Percentiles rank a stretch among this genome's conserved stretches.
These are phyloP conservation scores for Vombatus ursinus DNA, from an alignment of 2,113 vertebrate genomes.

Conservation along the genomic window DNA sequence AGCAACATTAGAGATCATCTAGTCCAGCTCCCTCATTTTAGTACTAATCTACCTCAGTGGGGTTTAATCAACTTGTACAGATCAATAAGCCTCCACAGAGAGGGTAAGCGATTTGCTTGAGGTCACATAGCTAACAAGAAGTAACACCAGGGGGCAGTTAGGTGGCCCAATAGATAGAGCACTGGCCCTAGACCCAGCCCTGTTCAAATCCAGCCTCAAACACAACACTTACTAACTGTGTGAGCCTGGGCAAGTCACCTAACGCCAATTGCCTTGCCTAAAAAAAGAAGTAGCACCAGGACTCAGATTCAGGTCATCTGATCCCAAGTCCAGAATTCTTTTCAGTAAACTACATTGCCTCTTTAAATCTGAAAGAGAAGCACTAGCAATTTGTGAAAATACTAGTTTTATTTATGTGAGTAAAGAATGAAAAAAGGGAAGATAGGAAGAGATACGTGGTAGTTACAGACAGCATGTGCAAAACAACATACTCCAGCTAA, in stretches of 20 bases:
- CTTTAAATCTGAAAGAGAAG: constrained; percentile 14
- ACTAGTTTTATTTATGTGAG: neutral
- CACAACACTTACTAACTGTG: too few species aligned
- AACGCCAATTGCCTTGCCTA: too few species aligned
- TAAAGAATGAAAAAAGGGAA: neutral
- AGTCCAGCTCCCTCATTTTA: neutral
- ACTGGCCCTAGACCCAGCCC: too few species aligned
- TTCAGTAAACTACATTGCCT: neutral
- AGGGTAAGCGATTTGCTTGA: neutral
- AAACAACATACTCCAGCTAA: neutral
- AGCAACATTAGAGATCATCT: neutral
- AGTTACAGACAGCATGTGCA: neutral
- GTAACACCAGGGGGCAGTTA: neutral
- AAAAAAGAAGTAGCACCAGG: neutral
- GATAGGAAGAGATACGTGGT: neutral
- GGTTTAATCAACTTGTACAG: neutral
- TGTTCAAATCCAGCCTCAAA: too few species aligned
- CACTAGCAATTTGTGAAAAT: constrained; percentile 7
- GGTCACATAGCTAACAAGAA: neutral
- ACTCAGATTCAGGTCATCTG: neutral
- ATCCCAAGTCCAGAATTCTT: neutral
- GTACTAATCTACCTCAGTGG: neutral
- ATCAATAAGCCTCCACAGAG: neutral
- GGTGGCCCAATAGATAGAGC: too few species aligned
- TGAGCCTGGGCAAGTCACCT: too few species aligned